Percentiles rank a stretch among this genome's conserved stretches.
phyloP scores from a whole-genome alignment of 2,797 vertebrate genomes.

The Australoheros facetus region DNA sequence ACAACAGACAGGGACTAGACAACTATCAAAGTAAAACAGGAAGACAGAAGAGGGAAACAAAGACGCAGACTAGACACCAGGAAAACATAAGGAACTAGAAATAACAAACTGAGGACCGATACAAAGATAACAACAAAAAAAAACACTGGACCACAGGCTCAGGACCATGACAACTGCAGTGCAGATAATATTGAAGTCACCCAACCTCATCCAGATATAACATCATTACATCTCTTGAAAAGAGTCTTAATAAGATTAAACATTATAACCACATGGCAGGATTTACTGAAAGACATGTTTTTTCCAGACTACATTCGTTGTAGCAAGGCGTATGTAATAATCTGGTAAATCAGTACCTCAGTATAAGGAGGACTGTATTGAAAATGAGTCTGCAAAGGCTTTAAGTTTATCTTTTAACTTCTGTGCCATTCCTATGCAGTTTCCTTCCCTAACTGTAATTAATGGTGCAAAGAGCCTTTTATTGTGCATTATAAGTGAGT shows the following conservation, averaged over 20 bases:
- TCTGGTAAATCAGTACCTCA: not conserved
- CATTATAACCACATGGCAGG: not conserved
- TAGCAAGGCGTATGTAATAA: not conserved
- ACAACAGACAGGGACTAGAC: no score
- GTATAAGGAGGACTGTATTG: not conserved
- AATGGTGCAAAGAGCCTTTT: slow-evolving; percentile 33
- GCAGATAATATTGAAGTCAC: not conserved
- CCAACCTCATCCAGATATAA: not conserved
- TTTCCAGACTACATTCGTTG: not conserved
- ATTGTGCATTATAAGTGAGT: slow-evolving; percentile 35
- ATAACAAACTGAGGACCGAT: no score
- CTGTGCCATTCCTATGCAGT: not conserved
- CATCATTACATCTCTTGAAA: not conserved
- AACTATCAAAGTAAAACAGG: no score
- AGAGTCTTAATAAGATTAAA: not conserved
- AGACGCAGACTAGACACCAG: no score
- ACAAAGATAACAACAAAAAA: no score
- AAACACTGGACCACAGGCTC: no score
- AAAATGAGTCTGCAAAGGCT: not conserved
- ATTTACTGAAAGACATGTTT: not conserved
- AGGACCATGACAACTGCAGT: not conserved
- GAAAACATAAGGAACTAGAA: no score
- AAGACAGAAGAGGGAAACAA: no score
- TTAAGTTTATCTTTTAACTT: slow-evolving; percentile 6
- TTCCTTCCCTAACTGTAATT: slow-evolving; percentile 7